Evolutionary conservation across 92 coral and sea anemone species (phyloP).

Genomic region (Palythoa grandiflora): DNA sequence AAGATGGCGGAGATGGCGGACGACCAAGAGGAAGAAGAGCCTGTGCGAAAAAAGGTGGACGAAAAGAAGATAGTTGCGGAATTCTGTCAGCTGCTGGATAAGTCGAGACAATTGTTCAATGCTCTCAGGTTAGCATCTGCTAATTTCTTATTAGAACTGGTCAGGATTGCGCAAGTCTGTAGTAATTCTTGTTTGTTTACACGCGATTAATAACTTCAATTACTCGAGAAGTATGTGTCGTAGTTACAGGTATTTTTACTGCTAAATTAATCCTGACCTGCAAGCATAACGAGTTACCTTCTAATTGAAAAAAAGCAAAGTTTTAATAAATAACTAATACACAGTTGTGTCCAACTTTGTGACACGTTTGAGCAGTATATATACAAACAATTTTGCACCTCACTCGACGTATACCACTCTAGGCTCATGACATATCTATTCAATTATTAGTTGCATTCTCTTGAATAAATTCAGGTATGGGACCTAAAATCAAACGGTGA

Average conservation of each 20-base stretch:
- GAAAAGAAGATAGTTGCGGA: conserved; percentile 88
- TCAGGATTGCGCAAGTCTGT: neutral
- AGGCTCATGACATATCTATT: too few species aligned
- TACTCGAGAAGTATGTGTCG: neutral
- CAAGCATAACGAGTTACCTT: too few species aligned
- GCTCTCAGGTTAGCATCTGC: conserved; percentile 78
- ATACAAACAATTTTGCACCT: too few species aligned
- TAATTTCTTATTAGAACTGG: neutral
- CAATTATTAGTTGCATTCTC: too few species aligned
- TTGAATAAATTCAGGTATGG: too few species aligned
- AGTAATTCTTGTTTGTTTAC: conserved; percentile 19
- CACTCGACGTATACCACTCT: too few species aligned
- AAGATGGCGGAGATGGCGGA: conserved; percentile 90
- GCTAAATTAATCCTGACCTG: neutral
- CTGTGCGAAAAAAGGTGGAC: conserved; percentile 55
- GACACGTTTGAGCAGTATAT: too few species aligned
- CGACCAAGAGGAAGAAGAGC: conserved; percentile 68
- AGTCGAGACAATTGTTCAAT: conserved; percentile 87
- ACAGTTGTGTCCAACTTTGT: too few species aligned
- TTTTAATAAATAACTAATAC: too few species aligned
- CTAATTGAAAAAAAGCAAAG: too few species aligned
- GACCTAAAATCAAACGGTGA: too few species aligned
- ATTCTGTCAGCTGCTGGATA: conserved; percentile 91
- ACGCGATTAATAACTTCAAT: neutral
- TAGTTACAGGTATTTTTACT: neutral